These are phyloP conservation scores for Myopa testacea DNA, from an alignment of 2,888 invertebrate genomes.

Conservation along the genomic window DNA sequence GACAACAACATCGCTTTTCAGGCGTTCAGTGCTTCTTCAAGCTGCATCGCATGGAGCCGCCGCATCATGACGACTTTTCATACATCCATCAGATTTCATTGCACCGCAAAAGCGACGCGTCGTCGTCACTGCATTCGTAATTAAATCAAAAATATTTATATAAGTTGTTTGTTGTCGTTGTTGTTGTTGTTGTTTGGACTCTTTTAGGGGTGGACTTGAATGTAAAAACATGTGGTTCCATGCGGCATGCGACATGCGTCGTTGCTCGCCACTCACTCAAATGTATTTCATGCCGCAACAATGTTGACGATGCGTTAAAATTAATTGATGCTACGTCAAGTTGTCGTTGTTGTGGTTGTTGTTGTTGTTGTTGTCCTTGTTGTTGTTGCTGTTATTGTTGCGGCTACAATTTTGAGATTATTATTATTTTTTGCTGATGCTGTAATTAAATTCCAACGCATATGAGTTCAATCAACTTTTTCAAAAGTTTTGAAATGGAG, in stretches of 20 bases:
- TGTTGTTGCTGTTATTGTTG: background rate
- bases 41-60: background rate
- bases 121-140: slow-evolving; percentile 19
- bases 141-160: slow-evolving; percentile 33
- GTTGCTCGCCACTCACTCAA: slow-evolving; percentile 2
- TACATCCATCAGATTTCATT: background rate
- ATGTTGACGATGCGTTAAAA: slow-evolving; percentile 36
- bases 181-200: slow-evolving; percentile 8
- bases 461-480: slow-evolving; percentile 28
- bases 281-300: slow-evolving; percentile 11
- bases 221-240: slow-evolving; percentile 15
- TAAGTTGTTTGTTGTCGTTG: slow-evolving; percentile 3
- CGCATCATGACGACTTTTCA: background rate
- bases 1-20: slow-evolving; percentile 28
- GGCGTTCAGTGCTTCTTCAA: background rate
- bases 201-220: background rate
- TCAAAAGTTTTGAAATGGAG: background rate
- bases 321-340: slow-evolving; percentile 26
- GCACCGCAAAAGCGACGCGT: background rate
- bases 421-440: slow-evolving; percentile 11
- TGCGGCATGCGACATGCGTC: slow-evolving; percentile 9
- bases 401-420: background rate
- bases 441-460: slow-evolving; percentile 27
- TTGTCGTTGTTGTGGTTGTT: slow-evolving; percentile 1
- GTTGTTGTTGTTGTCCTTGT: slow-evolving; percentile 6